phyloP scores from a whole-genome alignment of 2,888 invertebrate species.

The Aelia acuminata region DNA sequence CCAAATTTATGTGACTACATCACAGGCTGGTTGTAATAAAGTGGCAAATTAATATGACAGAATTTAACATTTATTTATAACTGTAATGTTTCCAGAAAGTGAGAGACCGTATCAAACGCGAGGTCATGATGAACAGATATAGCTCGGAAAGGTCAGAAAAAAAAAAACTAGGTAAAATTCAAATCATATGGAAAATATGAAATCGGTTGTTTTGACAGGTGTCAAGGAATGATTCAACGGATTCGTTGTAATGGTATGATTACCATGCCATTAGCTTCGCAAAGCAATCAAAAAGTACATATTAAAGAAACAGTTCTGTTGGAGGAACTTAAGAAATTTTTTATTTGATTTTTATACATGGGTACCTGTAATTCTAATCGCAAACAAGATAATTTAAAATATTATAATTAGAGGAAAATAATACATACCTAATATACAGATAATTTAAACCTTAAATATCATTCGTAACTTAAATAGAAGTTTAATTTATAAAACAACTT shows the following conservation, averaged over 20 bases:
- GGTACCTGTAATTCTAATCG: too few species aligned
- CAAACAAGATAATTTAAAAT: too few species aligned
- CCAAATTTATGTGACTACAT: not conserved
- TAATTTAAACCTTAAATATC: too few species aligned
- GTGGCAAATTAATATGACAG: slow-evolving; percentile 7
- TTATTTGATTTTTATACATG: too few species aligned
- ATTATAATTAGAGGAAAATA: too few species aligned
- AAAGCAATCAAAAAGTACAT: not conserved
- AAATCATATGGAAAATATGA: slow-evolving; percentile 10
- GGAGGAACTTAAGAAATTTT: not conserved
- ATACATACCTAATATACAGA: too few species aligned
- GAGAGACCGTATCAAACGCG: not conserved
- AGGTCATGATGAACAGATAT: not conserved
- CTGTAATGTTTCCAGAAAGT: not conserved
- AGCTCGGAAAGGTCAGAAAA: slow-evolving; percentile 11
- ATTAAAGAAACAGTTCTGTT: not conserved
- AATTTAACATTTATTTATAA: not conserved
- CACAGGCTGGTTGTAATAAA: not conserved
- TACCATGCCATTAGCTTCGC: not conserved
- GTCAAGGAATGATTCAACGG: not conserved
- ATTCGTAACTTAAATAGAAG: too few species aligned
- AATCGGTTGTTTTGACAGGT: not conserved
- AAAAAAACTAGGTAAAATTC: not conserved
- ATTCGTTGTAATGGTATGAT: slow-evolving; percentile 6
- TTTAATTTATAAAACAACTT: too few species aligned